These are phyloP conservation scores for Opisthograptis luteolata DNA, from an alignment of 2,888 invertebrate genomes.

Conservation along the genomic window DNA sequence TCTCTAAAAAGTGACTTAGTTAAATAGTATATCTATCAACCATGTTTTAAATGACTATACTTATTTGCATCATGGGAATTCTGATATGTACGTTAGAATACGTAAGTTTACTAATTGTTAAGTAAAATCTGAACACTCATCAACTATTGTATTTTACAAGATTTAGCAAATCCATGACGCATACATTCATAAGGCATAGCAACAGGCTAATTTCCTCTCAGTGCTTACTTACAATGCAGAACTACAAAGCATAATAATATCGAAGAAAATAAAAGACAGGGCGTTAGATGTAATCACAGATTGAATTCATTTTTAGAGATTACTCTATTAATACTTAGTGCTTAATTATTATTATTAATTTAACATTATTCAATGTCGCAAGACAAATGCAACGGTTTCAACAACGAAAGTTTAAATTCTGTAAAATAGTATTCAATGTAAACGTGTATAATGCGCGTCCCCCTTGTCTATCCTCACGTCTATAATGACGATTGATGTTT, in stretches of 20 bases:
- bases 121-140: neutral
- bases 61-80: neutral
- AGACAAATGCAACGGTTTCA: slow-evolving; percentile 23
- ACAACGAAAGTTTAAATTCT: slow-evolving; percentile 24
- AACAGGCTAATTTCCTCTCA: slow-evolving; percentile 10
- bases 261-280: slow-evolving; percentile 31
- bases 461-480: neutral
- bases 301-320: slow-evolving; percentile 30
- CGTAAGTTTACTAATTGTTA: neutral
- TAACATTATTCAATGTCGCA: slow-evolving; percentile 6
- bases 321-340: slow-evolving; percentile 15
- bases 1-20: too few relatives aligned
- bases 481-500: neutral
- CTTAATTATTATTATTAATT: slow-evolving; percentile 9
- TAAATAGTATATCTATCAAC: too few relatives aligned
- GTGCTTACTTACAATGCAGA: neutral
- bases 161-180: too few relatives aligned
- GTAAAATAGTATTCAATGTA: slow-evolving; percentile 18
- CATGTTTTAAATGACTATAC: slow-evolving; percentile 8
- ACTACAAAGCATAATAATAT: slow-evolving; percentile 8
- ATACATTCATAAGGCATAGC: too few relatives aligned
- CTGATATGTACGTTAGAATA: slow-evolving; percentile 1
- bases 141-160: too few relatives aligned
- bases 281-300: slow-evolving; percentile 26
- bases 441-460: neutral